Base-by-base conservation (phyloP, 2,113 vertebrate species). In the Thamnaconus septentrionalis region DNA sequence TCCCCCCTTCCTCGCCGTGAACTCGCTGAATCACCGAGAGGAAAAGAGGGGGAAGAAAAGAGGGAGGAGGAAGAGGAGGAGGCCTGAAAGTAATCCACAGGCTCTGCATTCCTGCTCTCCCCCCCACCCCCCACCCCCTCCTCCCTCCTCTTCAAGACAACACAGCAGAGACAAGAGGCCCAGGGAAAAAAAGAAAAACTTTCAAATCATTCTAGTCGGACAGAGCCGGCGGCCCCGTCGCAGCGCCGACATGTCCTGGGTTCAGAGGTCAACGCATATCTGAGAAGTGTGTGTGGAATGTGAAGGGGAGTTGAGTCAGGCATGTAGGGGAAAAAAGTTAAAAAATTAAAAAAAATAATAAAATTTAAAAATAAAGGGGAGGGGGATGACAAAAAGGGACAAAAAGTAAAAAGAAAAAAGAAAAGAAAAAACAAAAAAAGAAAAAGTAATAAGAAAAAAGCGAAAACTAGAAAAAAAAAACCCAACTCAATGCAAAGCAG, bases 31-130 rank as follows among this genome's bases (percentile, higher is more conserved):
- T 56, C 61, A 74, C 79, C 55, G 46, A 75, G 66, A 61, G 63
- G 76, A 60, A n/a, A 61, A 53, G 53, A 58, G 64, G 51, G 77
- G 73, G 12, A 39, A 52, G 71, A 67, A 75, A 80, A n/a, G 18
- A 31, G 18, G 61, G 68, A 68, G 82, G 76, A 80, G 83, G 79
- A 80, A 72, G 84, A 82, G 82, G 81, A 74, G 53, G 67, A 86
- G 88, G 87, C 84, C 69, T 66, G 71, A 80, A 57, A 54, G 63
- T 4, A 64, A 67, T 85, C 73, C 66, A 31, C 18, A 31, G 18
- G 75, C 78, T 86, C 78, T 82, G 70, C 85, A 91, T 90, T 90
- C 87, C 83, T 86, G 58, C 71, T 69, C 81, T 79, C 83, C 78
- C 79, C 18, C n/a, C 4, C 44, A 45, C 44, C 4, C 7, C 44